Evolutionary conservation across 1,140 invertebrate species (phyloP), one percentile per base, ranked within the genome.

Genomic region (Tribolium castaneum): DNA sequence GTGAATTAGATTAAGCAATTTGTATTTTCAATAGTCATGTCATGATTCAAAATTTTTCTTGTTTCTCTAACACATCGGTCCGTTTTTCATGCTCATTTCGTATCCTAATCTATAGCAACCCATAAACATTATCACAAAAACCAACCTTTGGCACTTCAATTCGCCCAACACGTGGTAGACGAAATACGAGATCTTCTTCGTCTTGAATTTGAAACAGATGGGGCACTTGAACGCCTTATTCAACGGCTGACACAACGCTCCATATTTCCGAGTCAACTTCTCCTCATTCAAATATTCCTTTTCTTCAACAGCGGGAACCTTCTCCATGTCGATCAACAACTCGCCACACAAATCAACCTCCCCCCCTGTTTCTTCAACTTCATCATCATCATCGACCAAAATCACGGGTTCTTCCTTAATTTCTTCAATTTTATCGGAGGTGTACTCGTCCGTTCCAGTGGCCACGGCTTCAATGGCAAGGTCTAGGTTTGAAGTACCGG

Each of bases 161-260:
- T 91, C 90, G 16, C 88, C 86, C 70, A 87, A 91, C 19, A 92
- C 78, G 83, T 92, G 91, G 77, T 89, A 87, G 9, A 87, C 83
- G 77, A 91, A 87, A 35, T 90, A 88, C 3, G 87, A 83, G n/a
- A 87, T 86, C 35, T 88, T 87, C 14, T 86, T 89, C 0, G 89
- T 87, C 70, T 88, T 88, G 77, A 88, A 91, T 5, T 83, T 77
- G 5, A 85, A 82, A 76, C 91, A 92, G n/a, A 90, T 82, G 0
- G 90, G 88, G 82, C 91, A 92, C 19, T 83, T 82, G 75, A 87
- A 90, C 14, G 86, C 74, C 14, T 84, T 85, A 6, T 85, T 85
- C 3, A 83, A 73, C 0, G 89, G 87, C 66, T 79, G 81, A 0
- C 89, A 89, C 62, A 87, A 87, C 3, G 59, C 79, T 75, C 80